Evolutionary conservation across 2,888 invertebrate species (phyloP), one percentile per base, ranked within the genome.

Genomic region (Drosophila anceps): DNA sequence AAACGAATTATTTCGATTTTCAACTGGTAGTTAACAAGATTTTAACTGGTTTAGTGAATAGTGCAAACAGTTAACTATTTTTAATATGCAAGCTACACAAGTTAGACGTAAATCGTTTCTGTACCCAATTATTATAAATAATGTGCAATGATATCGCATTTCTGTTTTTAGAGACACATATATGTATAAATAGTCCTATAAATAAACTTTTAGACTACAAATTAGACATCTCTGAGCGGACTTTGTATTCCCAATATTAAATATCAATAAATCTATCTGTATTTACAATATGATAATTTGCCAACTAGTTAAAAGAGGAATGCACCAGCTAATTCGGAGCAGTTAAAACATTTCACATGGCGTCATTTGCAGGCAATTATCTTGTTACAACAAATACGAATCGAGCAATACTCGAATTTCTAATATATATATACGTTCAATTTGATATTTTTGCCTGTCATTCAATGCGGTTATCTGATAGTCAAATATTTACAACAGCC

Each of bases 401-500:
- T 48, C n/a, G 13, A 33, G 13, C 1, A 12, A 13, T 24, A 43
- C 41, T 55, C 29, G 20, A 12, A 9, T 24, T 15, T 39, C 29
- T 43, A 33, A 24, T 53, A 24, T 12, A 35, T 35, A 31, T 31
- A 48, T 53, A 57, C 37, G 41, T 27, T 58, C 31, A 54, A 51
- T 43, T 44, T 44, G 24, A 48, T 61, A 73, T 58, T 58, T 39
- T 37, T 31, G 41, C 29, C 43, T 43, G 79, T 57, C 80, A 63
- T 27, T 37, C 55, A 43, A 51, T 29, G n/a, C 50, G 41, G 31
- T 10, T 31, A 35, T 20, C 33, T 33, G 44, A 44, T 24, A 61
- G 50, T 35, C 24, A 44, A 39, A 33, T 70, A 70, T 76, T 63
- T 66, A 79, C 67, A 73, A 41, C 27, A 29, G 20, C 15, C 15